Evolutionary conservation across 2,797 vertebrate species (phyloP), one percentile per base, ranked within the genome.

Genomic region (Crax fasciolata): DNA sequence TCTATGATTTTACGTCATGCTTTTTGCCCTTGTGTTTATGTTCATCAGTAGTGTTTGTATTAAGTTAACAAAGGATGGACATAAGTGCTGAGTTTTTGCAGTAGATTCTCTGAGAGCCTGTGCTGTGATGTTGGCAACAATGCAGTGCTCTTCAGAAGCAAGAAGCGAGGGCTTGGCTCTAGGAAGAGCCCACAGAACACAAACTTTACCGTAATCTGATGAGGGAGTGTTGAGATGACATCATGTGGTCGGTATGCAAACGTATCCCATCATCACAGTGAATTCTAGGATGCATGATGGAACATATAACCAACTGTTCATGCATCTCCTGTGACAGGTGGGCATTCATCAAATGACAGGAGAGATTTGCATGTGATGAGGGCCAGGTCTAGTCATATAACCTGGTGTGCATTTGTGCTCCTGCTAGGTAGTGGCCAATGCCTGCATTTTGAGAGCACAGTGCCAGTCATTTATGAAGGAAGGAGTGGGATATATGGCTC

Each of bases 231-330:
- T 21, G 9, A 43, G 43, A n/a, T 44, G 28, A 44, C 41, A 65
- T 44, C 7, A 35, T 9, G 13, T 65, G 28, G 15, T 21, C 15
- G 7, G 2, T 67, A 28, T 49, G 67, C 48, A 41, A 18, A 48
- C 0, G 0, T 66, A 25, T 35, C 25, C 21, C 25, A 6, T 21
- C 0, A 2, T 67, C 70, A 63, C 52, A 65, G 30, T 38, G 63
- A 83, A 62, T 79, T 83, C n/a, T 24, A 16, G 57, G 41, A 25
- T 25, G 16, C 0, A 0, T 41, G 32, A 25, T 32, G 48, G 58
- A n/a, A 17, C 27, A 9, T 16, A 2, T 1, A 62, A 27, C 43
- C 13, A 46, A 2, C 35, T 38, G 2, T 16, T 32, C 71, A 1
- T 57, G 4, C 3, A 0, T 41, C 28, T 67, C 58, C 71, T 89